Evolutionary conservation across 1,140 invertebrate species (phyloP).

Genomic region (Aphelenchoides fujianensis): DNA sequence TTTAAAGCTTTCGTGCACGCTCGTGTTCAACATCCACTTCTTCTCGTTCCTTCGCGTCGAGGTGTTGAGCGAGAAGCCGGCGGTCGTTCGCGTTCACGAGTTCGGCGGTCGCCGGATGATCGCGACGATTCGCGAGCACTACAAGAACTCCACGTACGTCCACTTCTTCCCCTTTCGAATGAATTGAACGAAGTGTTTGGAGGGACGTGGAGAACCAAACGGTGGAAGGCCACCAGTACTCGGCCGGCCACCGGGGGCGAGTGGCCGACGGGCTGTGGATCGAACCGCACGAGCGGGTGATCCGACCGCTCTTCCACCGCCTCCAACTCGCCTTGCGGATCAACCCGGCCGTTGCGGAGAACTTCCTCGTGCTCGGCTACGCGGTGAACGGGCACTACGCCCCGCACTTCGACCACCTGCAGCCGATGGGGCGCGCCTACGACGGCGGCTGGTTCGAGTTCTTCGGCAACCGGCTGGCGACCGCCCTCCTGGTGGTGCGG

Average conservation of each 20-base stretch:
- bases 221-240: conserved; percentile 43
- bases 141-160: conserved; percentile 37
- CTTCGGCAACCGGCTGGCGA: conserved; percentile 46
- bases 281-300: conserved; percentile 23
- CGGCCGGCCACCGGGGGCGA: conserved; percentile 34
- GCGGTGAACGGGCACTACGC: conserved; percentile 41
- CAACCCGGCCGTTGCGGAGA: conserved; percentile 46
- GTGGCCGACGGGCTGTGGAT: conserved; percentile 46
- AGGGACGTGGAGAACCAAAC: conserved; percentile 43
- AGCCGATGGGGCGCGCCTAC: conserved; percentile 39
- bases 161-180: too few species aligned
- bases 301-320: conserved; percentile 26
- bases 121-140: conserved; percentile 24
- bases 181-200: conserved; percentile 20
- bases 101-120: conserved; percentile 32
- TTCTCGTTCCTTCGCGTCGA: conserved; percentile 26
- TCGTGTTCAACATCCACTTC: not conserved
- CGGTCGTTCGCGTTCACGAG: conserved; percentile 32
- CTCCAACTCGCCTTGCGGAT: conserved; percentile 32
- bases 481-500: conserved; percentile 40
- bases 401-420: conserved; percentile 43
- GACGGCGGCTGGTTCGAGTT: conserved; percentile 47
- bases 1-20: not conserved
- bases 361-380: conserved; percentile 44
- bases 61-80: conserved; percentile 30